A percentile compares a stretch with the other conserved stretches of the same genome.
Conservation (phyloP, 2,113 vertebrate genomes). For the Aegithalos caudatus region DNA sequence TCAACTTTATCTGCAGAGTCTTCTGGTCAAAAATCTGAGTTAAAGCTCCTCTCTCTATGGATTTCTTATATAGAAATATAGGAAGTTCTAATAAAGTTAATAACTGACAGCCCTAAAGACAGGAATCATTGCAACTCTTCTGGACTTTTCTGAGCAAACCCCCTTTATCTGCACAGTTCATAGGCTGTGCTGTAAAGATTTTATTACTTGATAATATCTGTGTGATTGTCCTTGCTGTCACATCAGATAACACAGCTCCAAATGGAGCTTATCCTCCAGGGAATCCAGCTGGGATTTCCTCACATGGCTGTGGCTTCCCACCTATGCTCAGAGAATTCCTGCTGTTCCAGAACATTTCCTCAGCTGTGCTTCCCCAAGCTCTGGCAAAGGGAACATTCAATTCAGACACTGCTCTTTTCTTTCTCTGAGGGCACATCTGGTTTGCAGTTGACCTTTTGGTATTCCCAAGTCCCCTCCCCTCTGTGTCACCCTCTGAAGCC, state of each 20-base stretch:
- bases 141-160: background rate
- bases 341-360: background rate
- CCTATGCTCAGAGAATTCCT: background rate
- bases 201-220: conserved; percentile 26
- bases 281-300: background rate
- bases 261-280: background rate
- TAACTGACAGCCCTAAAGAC: background rate
- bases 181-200: conserved; percentile 7
- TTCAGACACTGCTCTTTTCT: background rate
- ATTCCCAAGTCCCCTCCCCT: background rate
- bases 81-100: background rate
- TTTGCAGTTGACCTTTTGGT: background rate
- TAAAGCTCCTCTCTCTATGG: background rate
- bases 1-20: background rate
- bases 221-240: background rate
- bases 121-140: background rate
- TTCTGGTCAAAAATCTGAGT: background rate
- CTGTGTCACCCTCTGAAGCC: background rate
- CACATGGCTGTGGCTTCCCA: background rate
- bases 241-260: background rate
- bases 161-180: background rate
- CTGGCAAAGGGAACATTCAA: background rate
- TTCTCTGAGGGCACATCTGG: background rate
- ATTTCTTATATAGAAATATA: background rate
- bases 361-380: background rate